Evolutionary conservation across 2,888 invertebrate genomes (phyloP), one percentile per base, ranked within the genome.

Genomic region (Caenorhabditis drosophilae): DNA sequence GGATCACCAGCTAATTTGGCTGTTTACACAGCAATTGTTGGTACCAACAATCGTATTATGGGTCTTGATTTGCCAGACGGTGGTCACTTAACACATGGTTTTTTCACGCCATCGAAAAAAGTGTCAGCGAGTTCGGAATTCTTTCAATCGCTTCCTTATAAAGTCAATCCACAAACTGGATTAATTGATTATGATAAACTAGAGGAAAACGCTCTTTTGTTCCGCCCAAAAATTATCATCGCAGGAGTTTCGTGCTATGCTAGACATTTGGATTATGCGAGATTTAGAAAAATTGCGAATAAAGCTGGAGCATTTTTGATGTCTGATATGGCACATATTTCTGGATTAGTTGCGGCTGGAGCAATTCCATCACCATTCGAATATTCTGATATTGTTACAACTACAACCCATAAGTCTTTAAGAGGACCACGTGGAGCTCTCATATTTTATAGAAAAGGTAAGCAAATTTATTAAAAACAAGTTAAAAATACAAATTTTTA

Each of bases 91-190:
- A 85, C 86, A 44, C 87, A 87, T 70, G 87, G 84, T 25, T 96
- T 95, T 85, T 92, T 92, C 87, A 95, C 95, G 0, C 87, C 89
- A 7, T 89, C 87, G 9, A 94, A 92, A 85, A 92, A 91, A 85
- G 92, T 97, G 61, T 97, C 96, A 0, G 95, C 95, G 7, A 95
- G 96, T 0, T 95, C 96, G 0, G 90, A 96, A 64, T 98, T 93
- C 87, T 97, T 97, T 84, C 95, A 97, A 87, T 94, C 95, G 58
- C 92, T 96, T 91, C 95, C 96, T 0, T 98, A 98, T 85, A 94
- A 93, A 86, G 74, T 86, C 11, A 85, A 93, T 84, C 89, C 90
- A 1, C 85, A 86, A 57, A 91, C 91, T 26, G 96, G 95, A 23
- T 85, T 92, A 0, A 94, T 97, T 70, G 94, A 97, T 86, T 97